phyloP scores from a whole-genome alignment of 2,888 invertebrate species.

The Ormyrus thymus region DNA sequence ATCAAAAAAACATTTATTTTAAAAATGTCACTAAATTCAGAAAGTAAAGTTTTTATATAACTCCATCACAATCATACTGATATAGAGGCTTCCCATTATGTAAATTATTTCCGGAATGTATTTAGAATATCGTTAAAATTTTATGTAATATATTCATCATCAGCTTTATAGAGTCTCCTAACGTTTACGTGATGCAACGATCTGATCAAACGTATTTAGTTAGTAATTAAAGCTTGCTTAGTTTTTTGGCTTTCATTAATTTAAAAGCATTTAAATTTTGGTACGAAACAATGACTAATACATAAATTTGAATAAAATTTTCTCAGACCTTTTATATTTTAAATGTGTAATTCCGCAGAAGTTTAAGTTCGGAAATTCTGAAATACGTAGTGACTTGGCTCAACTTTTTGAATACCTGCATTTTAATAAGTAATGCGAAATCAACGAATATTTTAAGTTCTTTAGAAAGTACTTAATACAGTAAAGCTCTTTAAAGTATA shows the following conservation, averaged over 20 bases:
- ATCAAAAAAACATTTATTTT: too few species aligned
- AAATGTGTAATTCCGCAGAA: background rate
- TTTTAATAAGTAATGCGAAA: slow-evolving; percentile 3
- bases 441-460: slow-evolving; percentile 4
- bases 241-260: background rate
- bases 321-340: too few species aligned
- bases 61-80: too few species aligned
- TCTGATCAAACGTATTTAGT: too few species aligned
- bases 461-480: slow-evolving; percentile 3
- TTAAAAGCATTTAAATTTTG: background rate
- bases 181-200: too few species aligned
- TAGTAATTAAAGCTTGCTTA: background rate
- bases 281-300: background rate
- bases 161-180: too few species aligned
- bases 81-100: too few species aligned
- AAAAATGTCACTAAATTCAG: too few species aligned
- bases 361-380: slow-evolving; percentile 5
- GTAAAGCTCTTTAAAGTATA: background rate
- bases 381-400: background rate
- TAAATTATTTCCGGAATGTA: too few species aligned
- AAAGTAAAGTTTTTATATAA: too few species aligned
- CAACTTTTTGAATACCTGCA: background rate
- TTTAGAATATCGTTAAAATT: too few species aligned
- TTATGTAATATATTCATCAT: too few species aligned
- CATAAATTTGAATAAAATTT: background rate